Conservation (phyloP, 2,113 vertebrate species). For the Cettia cetti region DNA sequence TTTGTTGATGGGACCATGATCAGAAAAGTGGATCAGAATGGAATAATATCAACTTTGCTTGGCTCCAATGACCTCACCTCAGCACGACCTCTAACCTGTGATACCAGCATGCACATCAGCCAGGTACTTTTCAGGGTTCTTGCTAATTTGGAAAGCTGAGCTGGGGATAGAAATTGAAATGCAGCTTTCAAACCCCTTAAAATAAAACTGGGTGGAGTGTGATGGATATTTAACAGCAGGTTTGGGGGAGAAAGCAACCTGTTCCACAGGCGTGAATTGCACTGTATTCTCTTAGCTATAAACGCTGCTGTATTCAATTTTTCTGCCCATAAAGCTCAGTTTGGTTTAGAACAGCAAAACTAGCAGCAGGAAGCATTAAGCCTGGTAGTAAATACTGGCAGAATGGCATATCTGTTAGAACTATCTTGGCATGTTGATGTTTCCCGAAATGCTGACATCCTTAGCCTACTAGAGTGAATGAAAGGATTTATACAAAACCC, state of each 20-base stretch:
- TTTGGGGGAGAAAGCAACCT: background rate
- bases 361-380: slow-evolving; percentile 33
- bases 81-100: slow-evolving; percentile 91
- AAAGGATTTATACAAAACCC: background rate
- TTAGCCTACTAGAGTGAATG: background rate
- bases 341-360: slow-evolving; percentile 34
- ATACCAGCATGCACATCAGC: slow-evolving; percentile 95
- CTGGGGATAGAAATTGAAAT: background rate
- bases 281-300: background rate
- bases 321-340: slow-evolving; percentile 49
- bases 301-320: slow-evolving; percentile 26
- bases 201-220: background rate
- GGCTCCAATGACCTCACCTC: slow-evolving; percentile 96
- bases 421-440: background rate
- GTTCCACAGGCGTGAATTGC: background rate
- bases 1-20: slow-evolving; percentile 98
- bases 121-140: slow-evolving; percentile 78
- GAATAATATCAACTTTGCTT: slow-evolving; percentile 93
- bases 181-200: background rate
- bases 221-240: background rate
- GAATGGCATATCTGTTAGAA: slow-evolving; percentile 17
- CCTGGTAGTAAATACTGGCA: slow-evolving; percentile 43
- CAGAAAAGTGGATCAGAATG: slow-evolving; percentile 94
- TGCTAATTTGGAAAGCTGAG: background rate
- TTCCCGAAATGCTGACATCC: slow-evolving; percentile 19